Conservation (phyloP, 2,797 vertebrate genomes). For the Heteromormyrus szaboi region DNA sequence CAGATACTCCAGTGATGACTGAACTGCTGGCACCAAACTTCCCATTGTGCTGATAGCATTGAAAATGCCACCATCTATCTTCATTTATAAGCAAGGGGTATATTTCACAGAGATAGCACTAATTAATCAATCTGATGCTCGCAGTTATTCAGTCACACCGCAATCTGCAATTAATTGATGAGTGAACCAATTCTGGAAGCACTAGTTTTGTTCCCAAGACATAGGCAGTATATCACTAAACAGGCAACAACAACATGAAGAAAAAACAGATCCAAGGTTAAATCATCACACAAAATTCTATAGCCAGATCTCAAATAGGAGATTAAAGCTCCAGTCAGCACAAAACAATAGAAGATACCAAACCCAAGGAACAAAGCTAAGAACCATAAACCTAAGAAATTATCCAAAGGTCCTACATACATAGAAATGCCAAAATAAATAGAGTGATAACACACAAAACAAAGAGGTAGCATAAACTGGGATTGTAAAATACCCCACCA, state of each 20-base stretch:
- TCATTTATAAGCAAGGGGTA: not conserved
- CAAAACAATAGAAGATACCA: not conserved
- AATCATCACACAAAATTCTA: not conserved
- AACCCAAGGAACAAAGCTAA: not conserved
- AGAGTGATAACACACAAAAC: not conserved
- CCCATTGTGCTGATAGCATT: not conserved
- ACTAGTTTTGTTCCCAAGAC: not conserved
- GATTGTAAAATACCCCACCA: not conserved
- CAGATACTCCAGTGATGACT: not conserved
- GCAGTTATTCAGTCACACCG: not conserved
- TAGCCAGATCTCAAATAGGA: not conserved
- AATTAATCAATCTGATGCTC: not conserved
- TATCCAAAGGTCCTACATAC: not conserved
- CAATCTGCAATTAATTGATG: not conserved
- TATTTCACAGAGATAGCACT: constrained; percentile 7
- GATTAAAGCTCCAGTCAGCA: not conserved
- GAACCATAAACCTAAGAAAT: not conserved
- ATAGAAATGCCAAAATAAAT: not conserved
- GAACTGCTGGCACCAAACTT: not conserved
- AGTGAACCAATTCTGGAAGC: not conserved
- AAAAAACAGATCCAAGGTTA: not conserved
- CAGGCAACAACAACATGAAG: not conserved
- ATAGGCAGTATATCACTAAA: not conserved
- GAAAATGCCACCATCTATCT: not conserved
- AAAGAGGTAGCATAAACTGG: not conserved